These are phyloP conservation scores for Galagoides demidoff DNA, from an alignment of 2,797 vertebrate species.

Conservation along the genomic window DNA sequence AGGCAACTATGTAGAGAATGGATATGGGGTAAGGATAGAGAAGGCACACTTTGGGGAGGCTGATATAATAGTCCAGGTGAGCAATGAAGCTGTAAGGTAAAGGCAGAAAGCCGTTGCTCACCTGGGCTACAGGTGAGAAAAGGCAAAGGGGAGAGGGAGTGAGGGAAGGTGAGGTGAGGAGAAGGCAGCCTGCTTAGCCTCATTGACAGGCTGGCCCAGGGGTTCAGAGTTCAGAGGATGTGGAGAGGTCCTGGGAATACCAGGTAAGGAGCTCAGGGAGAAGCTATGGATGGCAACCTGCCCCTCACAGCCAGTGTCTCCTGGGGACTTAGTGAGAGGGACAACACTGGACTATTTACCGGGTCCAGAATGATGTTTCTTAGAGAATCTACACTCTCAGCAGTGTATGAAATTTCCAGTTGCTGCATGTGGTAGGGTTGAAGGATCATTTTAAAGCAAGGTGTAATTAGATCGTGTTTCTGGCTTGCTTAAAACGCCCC, in stretches of 20 bases:
- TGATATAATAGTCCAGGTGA: background rate
- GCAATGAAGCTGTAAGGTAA: background rate
- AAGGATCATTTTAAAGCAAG: background rate
- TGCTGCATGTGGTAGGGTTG: background rate
- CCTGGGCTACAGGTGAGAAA: background rate
- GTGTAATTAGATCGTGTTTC: background rate
- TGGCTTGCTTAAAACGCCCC: background rate
- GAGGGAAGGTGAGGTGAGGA: background rate
- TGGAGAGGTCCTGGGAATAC: background rate
- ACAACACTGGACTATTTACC: background rate
- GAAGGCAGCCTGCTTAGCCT: background rate
- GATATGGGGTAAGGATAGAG: background rate
- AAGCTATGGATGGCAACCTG: background rate
- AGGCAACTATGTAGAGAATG: background rate
- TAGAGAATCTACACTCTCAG: background rate
- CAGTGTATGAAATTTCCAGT: background rate
- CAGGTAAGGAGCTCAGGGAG: background rate
- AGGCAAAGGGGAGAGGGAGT: background rate
- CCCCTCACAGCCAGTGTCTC: background rate
- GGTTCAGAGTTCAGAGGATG: background rate
- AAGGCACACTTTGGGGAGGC: background rate
- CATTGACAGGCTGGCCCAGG: background rate
- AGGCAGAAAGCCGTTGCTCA: background rate
- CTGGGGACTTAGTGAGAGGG: background rate
- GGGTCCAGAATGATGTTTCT: background rate